These are phyloP conservation scores for Anguilla megastoma DNA, from an alignment of 2,797 vertebrate species.

Conservation along the genomic window DNA sequence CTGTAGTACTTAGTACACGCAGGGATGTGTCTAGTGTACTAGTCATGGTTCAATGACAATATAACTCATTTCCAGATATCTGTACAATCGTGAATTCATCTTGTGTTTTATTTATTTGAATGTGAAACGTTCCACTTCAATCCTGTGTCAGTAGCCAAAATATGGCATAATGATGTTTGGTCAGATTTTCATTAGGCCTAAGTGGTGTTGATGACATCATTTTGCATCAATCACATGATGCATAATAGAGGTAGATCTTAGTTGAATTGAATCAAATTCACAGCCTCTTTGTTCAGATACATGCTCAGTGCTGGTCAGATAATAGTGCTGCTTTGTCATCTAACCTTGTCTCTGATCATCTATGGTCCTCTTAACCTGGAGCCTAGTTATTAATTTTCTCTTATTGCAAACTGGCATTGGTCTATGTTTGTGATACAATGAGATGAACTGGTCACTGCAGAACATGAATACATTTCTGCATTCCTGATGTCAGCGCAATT, in stretches of 20 bases:
- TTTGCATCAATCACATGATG: too few species aligned
- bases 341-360: not conserved
- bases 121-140: too few species aligned
- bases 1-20: too few species aligned
- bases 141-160: not conserved
- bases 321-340: not conserved
- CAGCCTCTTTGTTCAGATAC: too few species aligned
- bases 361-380: not conserved
- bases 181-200: not conserved
- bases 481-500: constrained; percentile 42
- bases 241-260: too few species aligned
- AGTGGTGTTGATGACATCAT: not conserved
- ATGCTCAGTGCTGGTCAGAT: too few species aligned
- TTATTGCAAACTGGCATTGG: not conserved
- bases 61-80: too few species aligned
- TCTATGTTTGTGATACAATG: not conserved
- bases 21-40: too few species aligned
- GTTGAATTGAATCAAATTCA: too few species aligned
- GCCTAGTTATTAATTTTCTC: not conserved
- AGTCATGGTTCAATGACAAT: too few species aligned
- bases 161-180: not conserved
- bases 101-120: too few species aligned
- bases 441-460: not conserved
- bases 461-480: not conserved
- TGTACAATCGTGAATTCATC: too few species aligned